Conservation (phyloP, 2,888 invertebrate genomes). For the Hirtodrosophila trivittata region DNA sequence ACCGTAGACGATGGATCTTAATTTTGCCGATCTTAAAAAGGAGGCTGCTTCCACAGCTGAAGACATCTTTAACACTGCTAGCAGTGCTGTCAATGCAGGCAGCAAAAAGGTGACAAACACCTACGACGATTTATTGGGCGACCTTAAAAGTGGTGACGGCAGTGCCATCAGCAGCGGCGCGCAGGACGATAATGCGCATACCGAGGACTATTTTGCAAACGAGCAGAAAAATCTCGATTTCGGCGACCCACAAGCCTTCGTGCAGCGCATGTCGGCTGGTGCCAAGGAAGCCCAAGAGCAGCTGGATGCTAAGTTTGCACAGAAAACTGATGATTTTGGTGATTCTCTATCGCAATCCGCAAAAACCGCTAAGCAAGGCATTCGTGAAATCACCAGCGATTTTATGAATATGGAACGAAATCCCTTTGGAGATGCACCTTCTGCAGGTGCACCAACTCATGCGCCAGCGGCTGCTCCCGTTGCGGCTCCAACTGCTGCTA, state of each 20-base stretch:
- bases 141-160: slow-evolving; percentile 16
- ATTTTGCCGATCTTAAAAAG: slow-evolving; percentile 80
- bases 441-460: slow-evolving; percentile 6
- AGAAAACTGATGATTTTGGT: slow-evolving; percentile 72
- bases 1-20: slow-evolving; percentile 75
- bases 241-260: slow-evolving; percentile 77
- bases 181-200: slow-evolving; percentile 81
- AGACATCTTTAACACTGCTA: slow-evolving; percentile 65
- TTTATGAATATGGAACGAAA: slow-evolving; percentile 82
- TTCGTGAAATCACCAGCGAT: slow-evolving; percentile 74
- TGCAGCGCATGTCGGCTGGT: slow-evolving; percentile 80
- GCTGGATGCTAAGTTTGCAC: slow-evolving; percentile 81
- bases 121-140: slow-evolving; percentile 61
- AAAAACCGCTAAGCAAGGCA: slow-evolving; percentile 64
- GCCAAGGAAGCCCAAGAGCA: slow-evolving; percentile 80
- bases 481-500: slow-evolving; percentile 11
- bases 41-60: slow-evolving; percentile 77
- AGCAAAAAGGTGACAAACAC: slow-evolving; percentile 48
- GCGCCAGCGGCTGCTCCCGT: slow-evolving; percentile 1
- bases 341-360: slow-evolving; percentile 70
- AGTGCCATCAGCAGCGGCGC: slow-evolving; percentile 57
- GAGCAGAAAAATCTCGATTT: slow-evolving; percentile 80
- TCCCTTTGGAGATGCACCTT: slow-evolving; percentile 48
- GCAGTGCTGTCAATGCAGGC: slow-evolving; percentile 54
- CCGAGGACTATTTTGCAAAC: slow-evolving; percentile 80